Conservation (phyloP, 1,140 invertebrate genomes). For the Drosophila varians region DNA sequence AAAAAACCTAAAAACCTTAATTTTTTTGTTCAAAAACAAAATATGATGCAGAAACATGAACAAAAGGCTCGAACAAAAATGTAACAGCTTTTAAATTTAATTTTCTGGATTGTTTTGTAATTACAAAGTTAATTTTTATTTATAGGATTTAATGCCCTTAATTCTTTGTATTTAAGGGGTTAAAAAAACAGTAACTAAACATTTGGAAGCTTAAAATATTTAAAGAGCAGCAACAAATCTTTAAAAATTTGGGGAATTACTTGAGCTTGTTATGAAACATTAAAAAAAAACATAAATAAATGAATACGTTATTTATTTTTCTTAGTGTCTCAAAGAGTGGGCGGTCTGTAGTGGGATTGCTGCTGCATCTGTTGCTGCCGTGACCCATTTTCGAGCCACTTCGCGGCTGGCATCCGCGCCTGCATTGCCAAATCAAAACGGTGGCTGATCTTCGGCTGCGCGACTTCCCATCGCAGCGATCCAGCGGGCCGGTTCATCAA, state of each 20-base stretch:
- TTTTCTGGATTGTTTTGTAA: background rate
- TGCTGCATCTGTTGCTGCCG: background rate
- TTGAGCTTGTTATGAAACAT: background rate
- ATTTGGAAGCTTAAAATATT: background rate
- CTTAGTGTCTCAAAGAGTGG: background rate
- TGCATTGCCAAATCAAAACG: slow-evolving; percentile 28
- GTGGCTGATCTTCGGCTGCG: slow-evolving; percentile 10
- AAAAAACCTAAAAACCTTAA: background rate
- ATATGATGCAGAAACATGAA: background rate
- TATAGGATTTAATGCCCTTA: background rate
- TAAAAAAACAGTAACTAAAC: background rate
- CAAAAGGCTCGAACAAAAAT: background rate
- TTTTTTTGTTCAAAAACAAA: background rate
- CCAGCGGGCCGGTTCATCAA: background rate
- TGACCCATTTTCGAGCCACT: slow-evolving; percentile 31
- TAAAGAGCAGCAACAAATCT: too few species aligned
- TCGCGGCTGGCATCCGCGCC: slow-evolving; percentile 14
- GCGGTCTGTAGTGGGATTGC: background rate
- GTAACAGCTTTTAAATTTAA: background rate
- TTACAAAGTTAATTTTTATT: background rate
- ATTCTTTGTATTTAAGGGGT: background rate
- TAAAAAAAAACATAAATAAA: too few species aligned
- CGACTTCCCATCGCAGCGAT: slow-evolving; percentile 13
- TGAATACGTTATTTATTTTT: background rate
- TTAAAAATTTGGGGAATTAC: too few species aligned